Conservation (phyloP, 2,888 invertebrate species). For the Hirtodrosophila confusa region DNA sequence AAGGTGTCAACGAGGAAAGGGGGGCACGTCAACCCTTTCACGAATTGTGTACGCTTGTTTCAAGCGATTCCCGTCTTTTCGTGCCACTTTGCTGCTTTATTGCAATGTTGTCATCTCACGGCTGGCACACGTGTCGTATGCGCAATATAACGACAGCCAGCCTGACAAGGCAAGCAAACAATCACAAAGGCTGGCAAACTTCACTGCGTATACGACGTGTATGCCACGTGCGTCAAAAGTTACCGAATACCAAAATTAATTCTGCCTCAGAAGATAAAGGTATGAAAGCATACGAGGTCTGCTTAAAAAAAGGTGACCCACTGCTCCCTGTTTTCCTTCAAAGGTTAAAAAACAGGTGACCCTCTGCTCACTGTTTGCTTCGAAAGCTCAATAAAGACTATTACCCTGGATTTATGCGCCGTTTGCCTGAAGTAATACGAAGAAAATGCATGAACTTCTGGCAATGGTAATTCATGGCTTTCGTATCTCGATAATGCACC, state of each 20-base stretch:
- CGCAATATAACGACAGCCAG: conserved; percentile 36
- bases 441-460: no score
- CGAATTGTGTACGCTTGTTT: conserved; percentile 39
- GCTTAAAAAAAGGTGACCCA: no score
- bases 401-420: no score
- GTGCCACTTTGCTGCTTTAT: conserved; percentile 52
- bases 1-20: conserved; percentile 4
- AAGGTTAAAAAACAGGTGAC: no score
- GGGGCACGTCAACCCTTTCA: conserved; percentile 49
- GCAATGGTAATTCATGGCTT: no score
- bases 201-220: conserved; percentile 54
- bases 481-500: no score
- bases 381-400: no score
- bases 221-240: conserved; percentile 2
- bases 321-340: no score
- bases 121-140: conserved; percentile 59
- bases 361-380: no score
- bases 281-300: no score
- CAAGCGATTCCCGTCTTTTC: conserved; percentile 30
- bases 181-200: conserved; percentile 38
- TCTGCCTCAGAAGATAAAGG: neutral
- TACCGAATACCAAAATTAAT: neutral
- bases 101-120: conserved; percentile 58
- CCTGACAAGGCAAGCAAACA: conserved; percentile 25
- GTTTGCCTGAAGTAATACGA: no score